These are phyloP conservation scores for Hermetia illucens DNA, from an alignment of 1,140 invertebrate genomes.

Conservation along the genomic window DNA sequence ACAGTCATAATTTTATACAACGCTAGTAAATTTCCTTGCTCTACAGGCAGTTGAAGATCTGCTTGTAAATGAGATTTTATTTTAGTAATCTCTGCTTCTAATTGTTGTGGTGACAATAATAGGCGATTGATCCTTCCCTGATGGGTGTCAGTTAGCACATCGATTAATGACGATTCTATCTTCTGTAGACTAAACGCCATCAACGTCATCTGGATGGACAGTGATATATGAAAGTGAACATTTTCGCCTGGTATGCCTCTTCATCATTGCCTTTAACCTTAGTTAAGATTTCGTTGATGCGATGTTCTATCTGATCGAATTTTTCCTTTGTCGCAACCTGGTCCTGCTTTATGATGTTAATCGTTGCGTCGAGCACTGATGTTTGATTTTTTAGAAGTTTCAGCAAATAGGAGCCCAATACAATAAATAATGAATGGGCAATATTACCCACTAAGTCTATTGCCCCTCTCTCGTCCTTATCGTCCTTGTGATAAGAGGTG, in stretches of 20 bases:
- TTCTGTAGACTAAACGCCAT: neutral
- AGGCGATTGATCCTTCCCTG: neutral
- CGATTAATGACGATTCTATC: neutral
- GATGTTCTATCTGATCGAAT: neutral
- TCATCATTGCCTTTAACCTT: neutral
- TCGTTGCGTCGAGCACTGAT: neutral
- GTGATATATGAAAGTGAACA: neutral
- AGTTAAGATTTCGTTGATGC: neutral
- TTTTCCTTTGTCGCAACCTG: neutral
- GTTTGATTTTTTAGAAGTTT: neutral
- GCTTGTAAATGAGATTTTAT: neutral
- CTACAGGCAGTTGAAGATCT: neutral
- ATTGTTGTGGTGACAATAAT: neutral
- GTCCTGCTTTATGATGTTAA: neutral
- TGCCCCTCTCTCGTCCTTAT: no score
- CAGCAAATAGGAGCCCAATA: no score
- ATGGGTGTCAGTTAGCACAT: neutral
- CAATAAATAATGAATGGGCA: no score
- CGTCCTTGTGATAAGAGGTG: no score
- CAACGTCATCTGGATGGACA: neutral
- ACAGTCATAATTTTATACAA: neutral
- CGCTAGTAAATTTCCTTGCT: neutral
- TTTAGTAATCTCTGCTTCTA: neutral
- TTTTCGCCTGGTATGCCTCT: neutral
- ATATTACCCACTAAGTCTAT: no score